phyloP scores from a whole-genome alignment of 2,888 invertebrate genomes.

The Torymus tubicola region DNA sequence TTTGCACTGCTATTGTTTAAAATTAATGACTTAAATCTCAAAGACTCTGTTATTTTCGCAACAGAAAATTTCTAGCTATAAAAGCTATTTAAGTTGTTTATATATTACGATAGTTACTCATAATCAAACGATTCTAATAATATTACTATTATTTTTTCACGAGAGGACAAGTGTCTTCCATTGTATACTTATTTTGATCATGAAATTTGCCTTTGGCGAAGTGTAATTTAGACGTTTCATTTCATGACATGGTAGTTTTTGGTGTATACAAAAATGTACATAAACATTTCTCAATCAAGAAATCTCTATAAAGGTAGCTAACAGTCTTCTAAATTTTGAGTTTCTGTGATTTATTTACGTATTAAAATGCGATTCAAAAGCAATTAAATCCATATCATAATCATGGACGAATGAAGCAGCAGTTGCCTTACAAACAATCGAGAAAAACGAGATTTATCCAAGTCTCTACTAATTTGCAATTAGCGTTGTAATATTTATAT shows the following conservation, averaged over 20 bases:
- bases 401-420: conserved; percentile 53
- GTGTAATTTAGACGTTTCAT: conserved; percentile 27
- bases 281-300: conserved; percentile 35
- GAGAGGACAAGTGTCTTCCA: conserved; percentile 25
- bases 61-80: conserved; percentile 4
- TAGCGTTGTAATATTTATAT: conserved; percentile 51
- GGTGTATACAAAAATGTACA: conserved; percentile 52
- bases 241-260: conserved; percentile 31
- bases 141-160: conserved; percentile 24
- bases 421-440: conserved; percentile 56
- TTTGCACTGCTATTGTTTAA: conserved; percentile 36
- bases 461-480: conserved; percentile 48
- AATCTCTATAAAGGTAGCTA: conserved; percentile 20
- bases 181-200: conserved; percentile 24
- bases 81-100: conserved; percentile 16
- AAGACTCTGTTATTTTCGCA: conserved; percentile 1
- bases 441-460: conserved; percentile 33
- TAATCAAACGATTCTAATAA: conserved; percentile 16
- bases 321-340: conserved; percentile 42
- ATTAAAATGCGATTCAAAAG: conserved; percentile 38
- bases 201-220: conserved; percentile 20
- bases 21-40: not conserved
- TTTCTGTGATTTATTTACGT: conserved; percentile 52
- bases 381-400: conserved; percentile 55
- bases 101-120: conserved; percentile 14